Base-by-base conservation (phyloP, 2,888 invertebrate species). In the Erannis defoliaria region DNA sequence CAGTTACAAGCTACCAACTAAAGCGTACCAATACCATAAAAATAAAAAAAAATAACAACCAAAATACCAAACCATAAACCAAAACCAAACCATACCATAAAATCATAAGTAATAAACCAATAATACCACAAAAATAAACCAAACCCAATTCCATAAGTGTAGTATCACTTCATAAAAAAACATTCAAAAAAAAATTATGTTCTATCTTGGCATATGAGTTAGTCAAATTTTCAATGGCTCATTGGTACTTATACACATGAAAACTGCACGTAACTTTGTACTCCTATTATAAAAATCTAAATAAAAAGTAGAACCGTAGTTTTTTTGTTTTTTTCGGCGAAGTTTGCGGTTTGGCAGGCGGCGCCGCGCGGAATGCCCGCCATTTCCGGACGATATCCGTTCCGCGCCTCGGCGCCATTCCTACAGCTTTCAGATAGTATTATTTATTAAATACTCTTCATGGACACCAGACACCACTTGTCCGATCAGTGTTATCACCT, bases 341-440 rank as follows among this genome's bases (percentile, higher is more conserved):
- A 83, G 78, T 80, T 76, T 83, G 85, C 82, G 86, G 84, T 79
- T 76, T 78, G 78, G 79, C 73, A 76, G 70, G 57, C 49, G 82
- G 84, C 86, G 89, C 85, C 89, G 86, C 80, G 86, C 81, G 90
- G 93, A 87, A 93, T 93, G 91, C 84, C 71, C 75, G 89, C 89
- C 86, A 93, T 93, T 92, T 93, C 93, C 93, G 91, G 92, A 90
- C 86, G 84, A 85, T 89, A 86, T 93, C 93, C 93, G 93, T 88
- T 80, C 83, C 58, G 77, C 78, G 75, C 72, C 77, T 75, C 80
- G 84, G 75, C 81, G 82, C 87, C 82, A 76, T 75, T 73, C 75
- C 75, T 71, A 75, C 75, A 78, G 74, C 76, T 77, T 84, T 75
- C 71, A 85, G 85, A 87, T 86, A 85, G 84, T 77, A 72, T 70